Evolutionary conservation across 37 sponge, comb jelly and placozoan species (phyloP).

Genomic region (Cladorhizidae sp.): DNA sequence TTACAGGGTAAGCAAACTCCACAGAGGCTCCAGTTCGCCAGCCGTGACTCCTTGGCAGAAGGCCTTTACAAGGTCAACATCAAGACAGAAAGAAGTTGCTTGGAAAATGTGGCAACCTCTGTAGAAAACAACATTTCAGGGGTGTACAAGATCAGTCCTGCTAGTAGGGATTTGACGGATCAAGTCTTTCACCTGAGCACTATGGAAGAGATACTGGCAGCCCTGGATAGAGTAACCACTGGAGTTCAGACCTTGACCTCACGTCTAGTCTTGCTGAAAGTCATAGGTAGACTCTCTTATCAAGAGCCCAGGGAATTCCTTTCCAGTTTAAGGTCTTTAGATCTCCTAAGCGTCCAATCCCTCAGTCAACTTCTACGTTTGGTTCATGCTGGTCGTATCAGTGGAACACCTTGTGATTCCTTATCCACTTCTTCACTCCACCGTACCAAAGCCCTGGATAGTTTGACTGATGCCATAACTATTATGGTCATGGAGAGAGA

Average conservation of each 20-base stretch:
- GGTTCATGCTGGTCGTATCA: conserved; percentile 65
- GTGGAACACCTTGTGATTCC: conserved; percentile 22
- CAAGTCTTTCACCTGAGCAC: conserved; percentile 32
- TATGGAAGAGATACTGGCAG: conserved; percentile 31
- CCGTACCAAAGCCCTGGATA: conserved; percentile 18
- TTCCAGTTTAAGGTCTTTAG: conserved; percentile 9
- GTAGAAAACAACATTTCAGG: background rate
- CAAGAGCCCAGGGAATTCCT: conserved; percentile 2
- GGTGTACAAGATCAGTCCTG: background rate
- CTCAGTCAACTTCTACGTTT: conserved; percentile 45
- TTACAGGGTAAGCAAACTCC: conserved; percentile 33
- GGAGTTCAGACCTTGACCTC: conserved; percentile 37
- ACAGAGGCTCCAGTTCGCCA: conserved; percentile 12
- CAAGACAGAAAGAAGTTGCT: background rate
- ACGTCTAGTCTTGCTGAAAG: conserved; percentile 17
- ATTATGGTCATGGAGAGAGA: conserved; percentile 6
- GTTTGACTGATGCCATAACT: conserved; percentile 36
- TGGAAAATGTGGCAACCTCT: background rate
- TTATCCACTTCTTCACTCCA: conserved; percentile 23
- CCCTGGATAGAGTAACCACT: conserved; percentile 27
- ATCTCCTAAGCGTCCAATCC: conserved; percentile 12
- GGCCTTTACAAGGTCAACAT: background rate
- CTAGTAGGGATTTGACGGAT: conserved; percentile 18
- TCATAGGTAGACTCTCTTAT: conserved; percentile 27
- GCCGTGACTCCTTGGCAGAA: conserved; percentile 47